Evolutionary conservation across 2,113 vertebrate genomes (phyloP), one percentile per base, ranked within the genome.

Genomic region (Aspidoscelis tigris): DNA sequence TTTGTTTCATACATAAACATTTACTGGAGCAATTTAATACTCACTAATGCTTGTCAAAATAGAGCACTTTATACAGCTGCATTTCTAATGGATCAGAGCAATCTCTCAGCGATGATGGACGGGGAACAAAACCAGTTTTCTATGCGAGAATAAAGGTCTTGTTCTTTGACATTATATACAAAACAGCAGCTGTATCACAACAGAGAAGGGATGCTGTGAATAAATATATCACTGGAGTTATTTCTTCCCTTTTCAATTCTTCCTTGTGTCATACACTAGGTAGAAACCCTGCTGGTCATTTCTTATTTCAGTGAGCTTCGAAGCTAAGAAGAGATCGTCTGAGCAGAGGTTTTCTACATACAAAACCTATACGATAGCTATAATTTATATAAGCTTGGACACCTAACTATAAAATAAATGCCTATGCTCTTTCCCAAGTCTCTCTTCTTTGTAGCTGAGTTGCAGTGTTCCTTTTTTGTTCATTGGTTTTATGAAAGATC

Each of bases 1-100:
- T 93, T 47, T 85, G 81, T 84, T 89, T 85, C 81, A 82, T 81
- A 82, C 87, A 92, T 91, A 93, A 94, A 92, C 93, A 93, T 89
- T 93, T 92, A 89, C 93, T 83, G 92, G 90, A 92, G 83, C 90
- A 85, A 93, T 93, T 93, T 92, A 93, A 85, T 74, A 55, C 82
- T 87, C 86, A 83, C 55, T 91, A 91, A 87, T 89, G 8, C 78
- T 91, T 90, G 91, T 90, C 90, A 88, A 76, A 84, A 83, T 88
- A 89, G 91, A 93, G 79, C 78, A 91, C 87, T 82, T 89, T 84
- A 80, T 89, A 86, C 80, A 88, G 88, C 84, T 82, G 72, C 50
- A 89, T 68, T 76, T 85, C 73, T 69, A 86, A 90, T 90, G 88
- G 88, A 93, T 89, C 58, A 77, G 88, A 80, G 90, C 87, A 69